These are phyloP conservation scores for Otus sunia DNA, from an alignment of 2,113 vertebrate genomes.

Conservation along the genomic window DNA sequence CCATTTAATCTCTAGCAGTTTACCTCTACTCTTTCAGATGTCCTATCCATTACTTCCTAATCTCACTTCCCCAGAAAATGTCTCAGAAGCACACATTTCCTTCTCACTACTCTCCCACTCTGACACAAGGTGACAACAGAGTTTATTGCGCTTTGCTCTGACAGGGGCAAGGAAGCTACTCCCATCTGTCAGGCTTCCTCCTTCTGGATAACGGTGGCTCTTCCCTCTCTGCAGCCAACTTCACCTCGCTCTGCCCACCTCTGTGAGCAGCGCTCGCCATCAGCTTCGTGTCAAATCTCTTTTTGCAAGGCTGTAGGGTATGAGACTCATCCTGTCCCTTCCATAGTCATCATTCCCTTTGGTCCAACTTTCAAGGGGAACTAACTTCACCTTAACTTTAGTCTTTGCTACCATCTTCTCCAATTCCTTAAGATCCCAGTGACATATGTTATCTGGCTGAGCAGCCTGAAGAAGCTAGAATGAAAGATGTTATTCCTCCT, in stretches of 20 bases:
- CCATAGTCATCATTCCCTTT: neutral
- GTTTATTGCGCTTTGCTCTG: neutral
- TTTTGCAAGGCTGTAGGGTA: neutral
- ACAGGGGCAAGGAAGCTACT: neutral
- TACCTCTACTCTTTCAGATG: neutral
- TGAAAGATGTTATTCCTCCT: neutral
- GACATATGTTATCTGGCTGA: neutral
- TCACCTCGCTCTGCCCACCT: neutral
- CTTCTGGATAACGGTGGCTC: neutral
- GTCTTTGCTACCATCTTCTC: neutral
- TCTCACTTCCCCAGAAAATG: neutral
- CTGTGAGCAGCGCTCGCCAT: fast-evolving
- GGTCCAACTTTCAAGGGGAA: neutral
- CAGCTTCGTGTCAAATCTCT: neutral
- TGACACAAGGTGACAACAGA: neutral
- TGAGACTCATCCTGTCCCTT: neutral
- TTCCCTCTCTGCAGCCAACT: neutral
- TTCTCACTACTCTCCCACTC: neutral
- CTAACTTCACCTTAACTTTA: neutral
- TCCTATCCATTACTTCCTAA: neutral
- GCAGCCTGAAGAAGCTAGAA: neutral
- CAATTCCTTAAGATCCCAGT: fast-evolving
- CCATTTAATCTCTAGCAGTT: neutral
- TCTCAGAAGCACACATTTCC: neutral
- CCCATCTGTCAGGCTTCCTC: neutral